These are phyloP conservation scores for Oligia strigilis DNA, from an alignment of 2,888 invertebrate species.

Conservation along the genomic window DNA sequence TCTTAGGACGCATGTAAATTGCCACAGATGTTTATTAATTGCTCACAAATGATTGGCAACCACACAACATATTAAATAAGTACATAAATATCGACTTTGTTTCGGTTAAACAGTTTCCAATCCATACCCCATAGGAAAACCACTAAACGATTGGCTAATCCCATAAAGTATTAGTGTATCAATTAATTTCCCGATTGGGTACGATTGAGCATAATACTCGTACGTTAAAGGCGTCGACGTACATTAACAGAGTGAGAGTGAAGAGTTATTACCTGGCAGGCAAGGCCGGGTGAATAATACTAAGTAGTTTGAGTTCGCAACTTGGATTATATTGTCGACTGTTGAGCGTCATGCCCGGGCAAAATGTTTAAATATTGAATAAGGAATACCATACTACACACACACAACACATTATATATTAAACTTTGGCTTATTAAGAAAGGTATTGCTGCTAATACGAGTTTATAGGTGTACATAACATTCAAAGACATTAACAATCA, in stretches of 20 bases:
- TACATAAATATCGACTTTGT: neutral
- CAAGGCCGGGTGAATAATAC: conserved; percentile 19
- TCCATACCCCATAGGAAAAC: neutral
- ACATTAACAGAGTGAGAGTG: conserved; percentile 22
- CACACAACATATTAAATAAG: neutral
- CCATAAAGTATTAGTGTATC: neutral
- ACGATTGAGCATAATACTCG: conserved; percentile 17
- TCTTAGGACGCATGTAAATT: neutral
- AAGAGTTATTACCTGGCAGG: conserved; percentile 24
- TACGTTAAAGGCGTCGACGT: conserved; percentile 29
- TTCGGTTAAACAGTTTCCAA: neutral
- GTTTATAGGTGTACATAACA: no score
- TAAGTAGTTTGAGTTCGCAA: neutral
- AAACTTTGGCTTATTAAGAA: no score
- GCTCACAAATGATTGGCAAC: neutral
- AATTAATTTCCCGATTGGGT: conserved; percentile 31
- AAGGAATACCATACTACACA: no score
- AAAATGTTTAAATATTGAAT: neutral
- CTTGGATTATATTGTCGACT: neutral
- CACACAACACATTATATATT: no score
- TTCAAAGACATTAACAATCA: no score
- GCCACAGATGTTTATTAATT: neutral
- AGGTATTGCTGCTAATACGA: no score
- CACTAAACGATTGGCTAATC: neutral
- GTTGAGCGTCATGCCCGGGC: neutral